Base-by-base conservation (phyloP, 2,888 invertebrate species). In the Ormyrus labotus region DNA sequence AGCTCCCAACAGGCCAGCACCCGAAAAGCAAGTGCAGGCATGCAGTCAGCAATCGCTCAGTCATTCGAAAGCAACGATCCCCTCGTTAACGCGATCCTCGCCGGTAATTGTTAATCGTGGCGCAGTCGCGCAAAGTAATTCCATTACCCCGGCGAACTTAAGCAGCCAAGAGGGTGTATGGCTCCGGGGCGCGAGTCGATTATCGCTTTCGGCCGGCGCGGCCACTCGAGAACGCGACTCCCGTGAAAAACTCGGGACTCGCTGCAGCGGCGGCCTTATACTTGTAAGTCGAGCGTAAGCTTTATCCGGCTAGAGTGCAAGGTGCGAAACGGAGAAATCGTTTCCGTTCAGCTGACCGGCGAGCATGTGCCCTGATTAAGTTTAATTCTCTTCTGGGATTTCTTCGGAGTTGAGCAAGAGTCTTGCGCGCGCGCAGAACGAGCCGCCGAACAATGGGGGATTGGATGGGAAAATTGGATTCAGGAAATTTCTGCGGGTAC, bases 161-260 rank as follows among this genome's bases (percentile, higher is more conserved):
- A 89, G 90, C 87, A 88, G 84, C 84, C 87, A 90, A 89, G 87
- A 88, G 90, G 87, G 87, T 86, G 89, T 88, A 83, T 83, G 6
- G 47, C 82, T 86, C 83, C 83, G 86, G 57, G n/a, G n/a, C 64
- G 53, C 8, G 51, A 51, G 34, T 34, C 34, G 34, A 34, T 34
- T 34, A 34, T 34, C 47, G 47, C 34, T 60, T 34, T 34, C 34
- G 34, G 6, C 19, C 10, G 60, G 47, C 57, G 69, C 57, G 55
- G 82, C 80, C 78, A 87, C 88, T 89, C 82, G 84, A 88, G 81
- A 86, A 86, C 78, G 83, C 87, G 85, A 84, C 80, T 83, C 84
- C 85, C 84, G 85, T 88, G 84, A 89, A 80, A 79, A 74, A 65
- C 74, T 47, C 73, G 69, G 69, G 70, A 1, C 34, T 57, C 13